Base-by-base conservation (phyloP, 1,140 invertebrate genomes). In the Nasonia giraulti region DNA sequence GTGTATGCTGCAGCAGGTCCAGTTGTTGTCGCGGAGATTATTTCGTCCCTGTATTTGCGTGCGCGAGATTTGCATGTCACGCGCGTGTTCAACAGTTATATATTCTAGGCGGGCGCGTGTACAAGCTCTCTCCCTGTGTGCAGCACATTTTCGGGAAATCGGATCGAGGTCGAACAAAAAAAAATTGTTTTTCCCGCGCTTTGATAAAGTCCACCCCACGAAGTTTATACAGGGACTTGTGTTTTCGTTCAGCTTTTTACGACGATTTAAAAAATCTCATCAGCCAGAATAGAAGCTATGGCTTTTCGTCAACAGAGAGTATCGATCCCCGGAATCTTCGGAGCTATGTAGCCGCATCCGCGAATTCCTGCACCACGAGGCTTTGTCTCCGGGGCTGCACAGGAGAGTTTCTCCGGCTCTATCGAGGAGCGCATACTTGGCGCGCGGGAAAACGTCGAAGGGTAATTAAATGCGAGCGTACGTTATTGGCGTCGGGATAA, bases 391-490 rank as follows among this genome's bases (percentile, higher is more conserved):
- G 40, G 40, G 1, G 6, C 6, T 11, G 37, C 10, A 37, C 6
- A 14, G n/a, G 0, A 2, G 69, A 27, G 27, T 27, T 71, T 33
- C 69, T 71, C 69, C 14, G 10, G 23, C 69, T 71, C 69, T 33
- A 27, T 27, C 62, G 5, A 17, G 17, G 10, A 17, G 69, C 33
- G 12, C 7, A 40, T 27, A 23, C 66, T 47, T 47, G 8, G 8
- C 37, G 20, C 37, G 20, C 37, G 33, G 20, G 33, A n/a, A 68
- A 11, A 44, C 37, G 31, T 23, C 20, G 33, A 12, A 40, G 2
- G 69, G 27, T 81, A 81, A 81, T 81, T 81, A 81, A 81, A 74
- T 31, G 40, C 23, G 20, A 37, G 23, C 62, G 27, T 27, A n/a
- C 31, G 14, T 69, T 23, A 23, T 23, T 33, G 23, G 12, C 12